Evolutionary conservation across 2,888 invertebrate genomes (phyloP), one percentile per base, ranked within the genome.

Genomic region (Salpingus planirostris): DNA sequence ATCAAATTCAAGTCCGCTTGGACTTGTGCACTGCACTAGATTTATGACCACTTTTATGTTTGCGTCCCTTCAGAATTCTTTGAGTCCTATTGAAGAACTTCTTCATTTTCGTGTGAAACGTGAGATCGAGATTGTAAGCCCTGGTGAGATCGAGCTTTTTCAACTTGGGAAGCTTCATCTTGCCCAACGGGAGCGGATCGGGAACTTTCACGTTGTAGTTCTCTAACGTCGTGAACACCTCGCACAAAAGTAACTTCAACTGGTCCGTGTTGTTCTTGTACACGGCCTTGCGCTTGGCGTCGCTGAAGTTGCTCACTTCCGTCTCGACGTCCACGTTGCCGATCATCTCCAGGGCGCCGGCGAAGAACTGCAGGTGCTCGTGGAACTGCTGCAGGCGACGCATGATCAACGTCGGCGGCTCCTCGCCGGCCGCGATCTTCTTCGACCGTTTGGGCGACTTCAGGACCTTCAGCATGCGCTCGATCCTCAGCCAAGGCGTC

Each of bases 371-470:
- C n/a, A 71, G 59, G 2, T 66, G 60, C 22, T 64, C 70, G 64
- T 76, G 73, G 22, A 80, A 67, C 44, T 68, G 68, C 30, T 75
- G 72, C 49, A 76, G 62, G 74, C 79, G 68, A 37, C 70, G 70
- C 62, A 10, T n/a, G n/a, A n/a, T n/a, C n/a, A n/a, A n/a, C n/a
- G n/a, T n/a, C n/a, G n/a, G n/a, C n/a, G n/a, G n/a, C n/a, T n/a
- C n/a, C n/a, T n/a, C n/a, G n/a, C n/a, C n/a, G n/a, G n/a, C n/a
- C n/a, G n/a, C n/a, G n/a, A n/a, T n/a, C n/a, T n/a, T n/a, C n/a
- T n/a, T n/a, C n/a, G n/a, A n/a, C n/a, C n/a, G n/a, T n/a, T n/a
- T n/a, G n/a, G n/a, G n/a, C n/a, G n/a, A n/a, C n/a, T n/a, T n/a
- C 18, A 18, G 5, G 18, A 5, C 8, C 5, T 18, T 18, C 18